phyloP scores from a whole-genome alignment of 2,888 invertebrate genomes.

The Masnerella sp. region DNA sequence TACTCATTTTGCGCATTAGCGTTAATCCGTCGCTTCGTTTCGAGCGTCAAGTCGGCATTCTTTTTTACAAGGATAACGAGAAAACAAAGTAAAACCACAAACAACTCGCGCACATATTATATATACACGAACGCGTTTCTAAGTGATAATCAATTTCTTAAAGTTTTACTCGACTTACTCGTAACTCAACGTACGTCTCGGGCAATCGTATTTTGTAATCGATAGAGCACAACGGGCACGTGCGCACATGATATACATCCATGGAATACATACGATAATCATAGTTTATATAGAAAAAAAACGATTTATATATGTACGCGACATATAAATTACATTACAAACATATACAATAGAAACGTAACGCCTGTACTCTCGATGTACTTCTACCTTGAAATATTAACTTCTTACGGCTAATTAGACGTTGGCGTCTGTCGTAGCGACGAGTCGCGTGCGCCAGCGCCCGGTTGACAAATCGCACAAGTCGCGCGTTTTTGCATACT shows the following conservation, averaged over 20 bases:
- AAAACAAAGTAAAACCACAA: background rate
- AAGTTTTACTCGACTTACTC: constrained; percentile 55
- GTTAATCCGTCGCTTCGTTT: no score
- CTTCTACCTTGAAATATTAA: constrained; percentile 50
- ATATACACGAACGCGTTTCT: constrained; percentile 48
- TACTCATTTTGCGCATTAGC: no score
- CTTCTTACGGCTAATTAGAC: constrained; percentile 40
- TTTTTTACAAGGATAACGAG: no score
- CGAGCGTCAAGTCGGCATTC: no score
- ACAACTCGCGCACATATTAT: constrained; percentile 9
- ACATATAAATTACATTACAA: no score
- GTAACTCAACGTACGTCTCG: constrained; percentile 56
- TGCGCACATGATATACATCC: constrained; percentile 54
- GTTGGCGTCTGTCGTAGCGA: constrained; percentile 35
- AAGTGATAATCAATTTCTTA: constrained; percentile 61
- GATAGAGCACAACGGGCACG: constrained; percentile 57
- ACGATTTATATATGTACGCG: constrained; percentile 46
- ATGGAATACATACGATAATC: constrained; percentile 53
- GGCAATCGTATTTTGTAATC: constrained; percentile 60
- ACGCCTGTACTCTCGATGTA: constrained; percentile 53
- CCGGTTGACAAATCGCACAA: constrained; percentile 52
- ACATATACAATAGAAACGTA: constrained; percentile 31
- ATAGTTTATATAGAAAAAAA: constrained; percentile 52
- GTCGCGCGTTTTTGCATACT: constrained; percentile 56
- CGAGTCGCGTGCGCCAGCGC: constrained; percentile 20